A percentile compares a stretch with the other conserved stretches of the same genome.
phyloP scores from a whole-genome alignment of 2,113 vertebrate genomes.

The Oplegnathus fasciatus region DNA sequence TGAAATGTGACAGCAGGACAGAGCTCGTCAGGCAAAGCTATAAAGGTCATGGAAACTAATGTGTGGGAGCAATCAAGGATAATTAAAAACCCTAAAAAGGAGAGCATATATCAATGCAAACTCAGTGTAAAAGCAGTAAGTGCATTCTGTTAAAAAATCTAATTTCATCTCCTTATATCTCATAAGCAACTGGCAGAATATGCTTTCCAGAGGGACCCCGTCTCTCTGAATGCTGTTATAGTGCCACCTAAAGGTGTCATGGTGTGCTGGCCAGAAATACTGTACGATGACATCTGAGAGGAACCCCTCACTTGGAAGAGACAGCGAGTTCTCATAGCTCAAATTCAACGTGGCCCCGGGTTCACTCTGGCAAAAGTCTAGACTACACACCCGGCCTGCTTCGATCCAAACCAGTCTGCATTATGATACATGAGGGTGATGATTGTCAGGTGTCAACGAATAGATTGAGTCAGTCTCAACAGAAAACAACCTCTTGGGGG shows the following conservation, averaged over 20 bases:
- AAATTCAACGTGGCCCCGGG: constrained; percentile 25
- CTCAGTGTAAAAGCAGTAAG: constrained; percentile 40
- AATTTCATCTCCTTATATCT: constrained; percentile 45
- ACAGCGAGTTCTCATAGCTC: constrained; percentile 27
- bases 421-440: constrained; percentile 38
- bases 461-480: constrained; percentile 27
- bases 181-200: constrained; percentile 15
- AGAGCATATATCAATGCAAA: constrained; percentile 22
- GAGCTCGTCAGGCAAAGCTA: constrained; percentile 7
- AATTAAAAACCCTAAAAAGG: constrained; percentile 12
- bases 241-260: constrained; percentile 62
- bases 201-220: background rate
- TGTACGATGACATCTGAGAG: constrained; percentile 19
- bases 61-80: background rate
- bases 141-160: constrained; percentile 55
- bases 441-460: constrained; percentile 70
- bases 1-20: constrained; percentile 6
- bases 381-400: background rate
- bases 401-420: constrained; percentile 33
- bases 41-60: background rate
- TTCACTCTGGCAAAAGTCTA: constrained; percentile 3
- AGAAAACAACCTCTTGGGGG: constrained; percentile 3
- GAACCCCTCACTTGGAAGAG: constrained; percentile 1
- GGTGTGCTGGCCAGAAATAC: constrained; percentile 3
- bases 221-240: constrained; percentile 41